Evolutionary conservation across 1,140 invertebrate genomes (phyloP).

Genomic region (Drosophila arizonae): DNA sequence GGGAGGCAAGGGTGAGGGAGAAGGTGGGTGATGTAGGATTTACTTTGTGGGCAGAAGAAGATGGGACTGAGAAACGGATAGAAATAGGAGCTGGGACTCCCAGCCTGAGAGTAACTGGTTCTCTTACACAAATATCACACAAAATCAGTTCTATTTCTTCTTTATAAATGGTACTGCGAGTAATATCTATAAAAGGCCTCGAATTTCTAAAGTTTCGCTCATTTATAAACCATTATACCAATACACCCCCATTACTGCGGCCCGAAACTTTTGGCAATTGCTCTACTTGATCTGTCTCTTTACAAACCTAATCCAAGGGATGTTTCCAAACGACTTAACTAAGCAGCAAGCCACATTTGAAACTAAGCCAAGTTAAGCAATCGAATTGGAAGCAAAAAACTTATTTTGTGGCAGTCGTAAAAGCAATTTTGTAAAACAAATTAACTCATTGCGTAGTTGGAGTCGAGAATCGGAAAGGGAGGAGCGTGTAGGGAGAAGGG

Average conservation of each 20-base stretch:
- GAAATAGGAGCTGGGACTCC: too few species aligned
- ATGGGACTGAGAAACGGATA: too few species aligned
- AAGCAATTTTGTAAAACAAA: slow-evolving; percentile 42
- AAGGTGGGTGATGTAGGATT: too few species aligned
- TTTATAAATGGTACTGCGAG: too few species aligned
- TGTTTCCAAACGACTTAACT: neutral
- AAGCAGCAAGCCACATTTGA: neutral
- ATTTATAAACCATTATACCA: too few species aligned
- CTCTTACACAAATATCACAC: too few species aligned
- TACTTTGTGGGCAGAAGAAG: too few species aligned
- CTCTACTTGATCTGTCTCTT: neutral
- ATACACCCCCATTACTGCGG: neutral
- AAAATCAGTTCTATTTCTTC: too few species aligned
- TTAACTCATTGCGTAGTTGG: slow-evolving; percentile 37
- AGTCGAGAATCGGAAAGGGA: slow-evolving; percentile 7
- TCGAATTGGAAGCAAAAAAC: slow-evolving; percentile 12
- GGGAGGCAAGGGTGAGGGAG: too few species aligned
- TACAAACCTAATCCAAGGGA: neutral
- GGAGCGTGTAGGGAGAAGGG: neutral
- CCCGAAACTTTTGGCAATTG: neutral
- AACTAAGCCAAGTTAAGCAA: slow-evolving; percentile 15
- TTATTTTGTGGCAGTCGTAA: slow-evolving; percentile 3
- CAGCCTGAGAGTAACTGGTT: too few species aligned
- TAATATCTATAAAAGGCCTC: too few species aligned
- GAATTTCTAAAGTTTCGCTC: too few species aligned